These are phyloP conservation scores for Ispidina picta DNA, from an alignment of 2,797 vertebrate genomes.

Conservation along the genomic window DNA sequence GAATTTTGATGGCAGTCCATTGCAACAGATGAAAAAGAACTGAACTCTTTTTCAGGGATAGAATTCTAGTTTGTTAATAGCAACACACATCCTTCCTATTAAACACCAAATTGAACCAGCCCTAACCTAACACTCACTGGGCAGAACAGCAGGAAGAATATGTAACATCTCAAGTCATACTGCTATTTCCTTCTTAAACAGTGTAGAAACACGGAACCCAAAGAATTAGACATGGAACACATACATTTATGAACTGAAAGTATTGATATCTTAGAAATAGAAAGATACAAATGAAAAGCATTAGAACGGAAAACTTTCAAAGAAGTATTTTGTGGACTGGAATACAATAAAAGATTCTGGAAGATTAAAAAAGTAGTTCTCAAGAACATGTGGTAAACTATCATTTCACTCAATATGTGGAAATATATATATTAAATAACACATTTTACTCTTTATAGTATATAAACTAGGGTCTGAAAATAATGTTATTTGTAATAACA, in stretches of 20 bases:
- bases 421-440: conserved; percentile 33
- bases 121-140: not conserved
- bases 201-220: not conserved
- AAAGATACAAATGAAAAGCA: not conserved
- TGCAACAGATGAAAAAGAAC: not conserved
- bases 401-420: not conserved
- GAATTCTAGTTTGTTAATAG: not conserved
- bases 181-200: not conserved
- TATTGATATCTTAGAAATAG: not conserved
- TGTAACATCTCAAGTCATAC: not conserved
- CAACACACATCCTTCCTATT: not conserved
- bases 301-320: not conserved
- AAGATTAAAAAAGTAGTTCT: conserved; percentile 40
- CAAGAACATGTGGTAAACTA: conserved; percentile 27
- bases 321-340: not conserved
- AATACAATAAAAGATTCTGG: not conserved
- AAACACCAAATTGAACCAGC: not conserved
- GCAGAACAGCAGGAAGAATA: not conserved
- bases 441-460: conserved; percentile 44
- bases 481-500: conserved; percentile 13
- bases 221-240: not conserved
- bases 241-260: not conserved
- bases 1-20: not conserved
- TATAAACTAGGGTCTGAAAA: conserved; percentile 44
- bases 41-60: not conserved